Evolutionary conservation across 64 coral and sea anemone species (phyloP).

Genomic region (Stylophora pistillata): DNA sequence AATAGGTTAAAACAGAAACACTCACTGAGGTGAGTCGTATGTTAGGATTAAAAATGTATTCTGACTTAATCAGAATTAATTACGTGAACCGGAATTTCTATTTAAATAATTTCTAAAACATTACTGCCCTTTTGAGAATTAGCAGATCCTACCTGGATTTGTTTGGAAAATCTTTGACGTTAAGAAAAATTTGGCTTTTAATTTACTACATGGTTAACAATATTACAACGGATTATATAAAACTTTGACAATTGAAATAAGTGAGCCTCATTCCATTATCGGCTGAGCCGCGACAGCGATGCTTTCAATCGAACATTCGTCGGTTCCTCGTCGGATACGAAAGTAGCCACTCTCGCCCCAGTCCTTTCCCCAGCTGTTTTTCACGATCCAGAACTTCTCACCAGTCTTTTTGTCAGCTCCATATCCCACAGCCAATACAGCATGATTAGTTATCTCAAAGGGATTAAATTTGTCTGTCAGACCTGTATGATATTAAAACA

Average conservation of each 20-base stretch:
- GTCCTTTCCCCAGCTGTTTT: constrained; percentile 69
- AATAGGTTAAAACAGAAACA: no score
- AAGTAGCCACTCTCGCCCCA: constrained; percentile 84
- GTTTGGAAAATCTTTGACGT: no score
- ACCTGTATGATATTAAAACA: constrained; percentile 34
- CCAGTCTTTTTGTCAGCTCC: constrained; percentile 64
- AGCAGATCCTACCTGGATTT: no score
- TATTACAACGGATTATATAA: neutral
- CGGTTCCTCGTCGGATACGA: constrained; percentile 70
- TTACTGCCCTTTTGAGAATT: no score
- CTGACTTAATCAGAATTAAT: no score
- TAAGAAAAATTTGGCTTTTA: no score
- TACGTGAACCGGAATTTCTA: no score
- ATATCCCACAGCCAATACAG: constrained; percentile 71
- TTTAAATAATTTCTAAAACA: no score
- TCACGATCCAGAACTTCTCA: constrained; percentile 82
- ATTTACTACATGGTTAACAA: no score
- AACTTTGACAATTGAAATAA: neutral
- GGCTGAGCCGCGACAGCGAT: constrained; percentile 54
- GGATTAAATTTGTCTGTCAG: constrained; percentile 87
- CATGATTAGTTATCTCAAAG: constrained; percentile 83
- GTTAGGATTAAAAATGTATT: no score
- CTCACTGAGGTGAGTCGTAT: no score
- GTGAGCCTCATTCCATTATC: neutral
- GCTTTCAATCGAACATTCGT: constrained; percentile 79